Base-by-base conservation (phyloP, 2,797 vertebrate genomes). In the Ataeniobius toweri region DNA sequence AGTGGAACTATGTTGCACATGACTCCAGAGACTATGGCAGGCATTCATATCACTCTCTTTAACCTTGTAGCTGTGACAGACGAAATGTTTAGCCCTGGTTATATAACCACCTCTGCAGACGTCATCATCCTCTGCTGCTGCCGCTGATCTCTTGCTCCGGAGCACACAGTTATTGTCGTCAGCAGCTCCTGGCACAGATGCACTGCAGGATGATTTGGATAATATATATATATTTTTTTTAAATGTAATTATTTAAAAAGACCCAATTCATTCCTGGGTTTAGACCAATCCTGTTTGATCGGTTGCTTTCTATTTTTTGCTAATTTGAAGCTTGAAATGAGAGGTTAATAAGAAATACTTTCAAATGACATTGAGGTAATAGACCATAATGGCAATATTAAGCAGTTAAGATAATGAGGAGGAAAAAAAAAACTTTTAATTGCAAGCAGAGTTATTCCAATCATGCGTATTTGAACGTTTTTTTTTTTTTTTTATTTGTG, bases 11-110 rank as follows among this genome's bases (percentile, higher is more conserved):
- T 89, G 86, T 80, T 83, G 86, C 93, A 90, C 93, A 94, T 94
- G 94, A 95, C 91, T 92, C 82, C 69, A 76, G 85, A 87, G 92
- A 90, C 84, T 90, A 89, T 92, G 90, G 79, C 82, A 91, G 93
- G 90, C 93, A 92, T 95, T 95, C 88, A 86, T 94, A 89, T 94
- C 84, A 91, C 86, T 83, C 92, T 85, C 84, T 89, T 84, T 94
- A 93, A 93, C 95, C 94, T 94, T 94, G 87, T 83, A 91, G 85
- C 91, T 89, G 84, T 93, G 92, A 93, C 92, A 94, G 91, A 94
- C 90, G 88, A 93, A 93, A 92, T 93, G 94, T 95, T 94, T 91
- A 94, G 89, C 86, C 88, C 76, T 8, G 46, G 92, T 95, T 96
- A 95, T 94, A 90, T 95, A 95, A 95, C 91, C 63, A 74, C 76